A percentile compares a stretch with the other conserved stretches of the same genome.
phyloP scores from a whole-genome alignment of 2,113 vertebrate genomes.

The Pteronura brasiliensis region DNA sequence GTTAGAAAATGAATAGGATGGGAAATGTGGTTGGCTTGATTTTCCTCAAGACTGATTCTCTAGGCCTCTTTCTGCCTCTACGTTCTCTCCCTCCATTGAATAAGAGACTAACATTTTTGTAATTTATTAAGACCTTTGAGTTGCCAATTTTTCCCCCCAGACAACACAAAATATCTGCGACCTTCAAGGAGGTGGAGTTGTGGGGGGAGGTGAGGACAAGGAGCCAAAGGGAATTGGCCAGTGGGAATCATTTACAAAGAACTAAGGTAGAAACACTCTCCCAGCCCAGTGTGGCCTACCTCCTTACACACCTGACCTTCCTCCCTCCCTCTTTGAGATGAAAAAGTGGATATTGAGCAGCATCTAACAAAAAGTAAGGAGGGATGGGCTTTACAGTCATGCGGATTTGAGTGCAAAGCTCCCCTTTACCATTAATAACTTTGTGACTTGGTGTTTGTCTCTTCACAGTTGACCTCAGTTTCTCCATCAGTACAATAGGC shows the following conservation, averaged over 20 bases:
- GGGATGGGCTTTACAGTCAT: neutral
- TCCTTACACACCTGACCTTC: neutral
- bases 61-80: neutral
- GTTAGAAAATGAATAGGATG: conserved; percentile 68
- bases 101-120: conserved; percentile 1
- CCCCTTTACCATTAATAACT: neutral
- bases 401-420: neutral
- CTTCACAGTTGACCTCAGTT: neutral
- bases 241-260: neutral
- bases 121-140: conserved; percentile 13
- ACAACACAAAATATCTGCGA: neutral
- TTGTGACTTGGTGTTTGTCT: neutral
- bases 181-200: neutral
- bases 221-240: neutral
- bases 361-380: neutral
- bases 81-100: neutral
- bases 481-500: neutral
- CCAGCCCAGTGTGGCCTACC: neutral
- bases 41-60: conserved; percentile 66
- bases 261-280: neutral
- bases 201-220: neutral
- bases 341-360: neutral
- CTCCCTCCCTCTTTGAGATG: neutral
- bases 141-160: neutral
- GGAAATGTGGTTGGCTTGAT: conserved; percentile 64